phyloP scores from a whole-genome alignment of 2,113 vertebrate species.

The Alethe diademata region DNA sequence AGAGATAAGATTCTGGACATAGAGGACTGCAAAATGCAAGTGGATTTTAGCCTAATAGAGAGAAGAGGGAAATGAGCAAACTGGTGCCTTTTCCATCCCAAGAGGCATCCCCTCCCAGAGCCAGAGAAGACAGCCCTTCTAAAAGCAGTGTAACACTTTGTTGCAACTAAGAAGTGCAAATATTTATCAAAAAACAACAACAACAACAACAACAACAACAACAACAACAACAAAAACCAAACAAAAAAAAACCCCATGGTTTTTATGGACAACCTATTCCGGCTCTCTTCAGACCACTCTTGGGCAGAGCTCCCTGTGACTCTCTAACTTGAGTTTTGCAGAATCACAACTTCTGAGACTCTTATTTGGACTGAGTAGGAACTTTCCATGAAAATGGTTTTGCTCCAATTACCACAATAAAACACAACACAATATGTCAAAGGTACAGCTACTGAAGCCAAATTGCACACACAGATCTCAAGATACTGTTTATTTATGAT shows the following conservation, averaged over 20 bases:
- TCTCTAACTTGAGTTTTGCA: neutral
- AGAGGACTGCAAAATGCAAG: neutral
- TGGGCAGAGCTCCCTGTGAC: neutral
- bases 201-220: too few relatives aligned
- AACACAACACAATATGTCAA: neutral
- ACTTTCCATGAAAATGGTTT: neutral
- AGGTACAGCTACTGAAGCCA: neutral
- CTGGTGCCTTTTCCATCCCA: neutral
- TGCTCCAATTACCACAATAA: neutral
- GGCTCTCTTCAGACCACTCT: neutral
- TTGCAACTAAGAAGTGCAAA: neutral
- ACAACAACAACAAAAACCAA: neutral
- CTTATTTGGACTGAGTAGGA: neutral
- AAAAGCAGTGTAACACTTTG: neutral
- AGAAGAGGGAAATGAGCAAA: neutral
- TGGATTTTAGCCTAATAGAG: neutral
- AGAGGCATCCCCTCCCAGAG: neutral
- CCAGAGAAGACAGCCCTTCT: neutral
- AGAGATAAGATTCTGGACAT: neutral
- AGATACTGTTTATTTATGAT: neutral
- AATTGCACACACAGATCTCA: neutral
- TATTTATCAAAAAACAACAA: neutral
- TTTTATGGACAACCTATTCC: neutral
- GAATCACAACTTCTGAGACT: neutral
- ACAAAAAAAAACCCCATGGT: accelerated